Evolutionary conservation across 2,113 vertebrate genomes (phyloP).

Genomic region (Prionailurus bengalensis): DNA sequence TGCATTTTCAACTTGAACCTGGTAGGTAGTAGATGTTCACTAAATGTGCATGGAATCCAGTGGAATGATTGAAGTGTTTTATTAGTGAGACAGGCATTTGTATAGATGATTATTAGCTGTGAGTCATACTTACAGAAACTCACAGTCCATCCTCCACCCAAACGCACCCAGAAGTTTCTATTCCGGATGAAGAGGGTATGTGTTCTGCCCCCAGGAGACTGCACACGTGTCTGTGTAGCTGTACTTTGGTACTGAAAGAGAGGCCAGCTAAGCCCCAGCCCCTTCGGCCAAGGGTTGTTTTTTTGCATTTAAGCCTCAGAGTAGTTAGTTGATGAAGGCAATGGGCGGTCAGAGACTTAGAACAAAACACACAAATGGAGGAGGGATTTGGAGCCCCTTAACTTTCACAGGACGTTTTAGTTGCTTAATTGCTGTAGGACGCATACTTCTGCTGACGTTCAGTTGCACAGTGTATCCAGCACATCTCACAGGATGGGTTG

Average conservation of each 20-base stretch:
- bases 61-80: background rate
- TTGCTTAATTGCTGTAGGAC: background rate
- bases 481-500: background rate
- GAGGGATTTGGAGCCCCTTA: background rate
- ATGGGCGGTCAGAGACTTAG: background rate
- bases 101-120: slow-evolving; percentile 24
- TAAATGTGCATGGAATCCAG: background rate
- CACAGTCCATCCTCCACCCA: background rate
- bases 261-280: background rate
- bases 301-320: background rate
- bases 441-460: background rate
- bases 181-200: background rate
- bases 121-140: background rate
- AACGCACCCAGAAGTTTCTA: slow-evolving; percentile 25
- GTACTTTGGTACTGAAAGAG: background rate
- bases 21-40: background rate
- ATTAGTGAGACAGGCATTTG: background rate
- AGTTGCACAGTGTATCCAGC: background rate
- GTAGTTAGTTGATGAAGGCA: background rate
- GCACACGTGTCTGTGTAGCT: background rate
- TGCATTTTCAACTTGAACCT: background rate
- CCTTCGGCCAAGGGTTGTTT: background rate
- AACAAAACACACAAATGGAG: background rate
- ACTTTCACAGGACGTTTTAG: background rate
- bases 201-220: background rate